These are phyloP conservation scores for Chaunax sp. DNA, from an alignment of 2,797 vertebrate species.

Conservation along the genomic window DNA sequence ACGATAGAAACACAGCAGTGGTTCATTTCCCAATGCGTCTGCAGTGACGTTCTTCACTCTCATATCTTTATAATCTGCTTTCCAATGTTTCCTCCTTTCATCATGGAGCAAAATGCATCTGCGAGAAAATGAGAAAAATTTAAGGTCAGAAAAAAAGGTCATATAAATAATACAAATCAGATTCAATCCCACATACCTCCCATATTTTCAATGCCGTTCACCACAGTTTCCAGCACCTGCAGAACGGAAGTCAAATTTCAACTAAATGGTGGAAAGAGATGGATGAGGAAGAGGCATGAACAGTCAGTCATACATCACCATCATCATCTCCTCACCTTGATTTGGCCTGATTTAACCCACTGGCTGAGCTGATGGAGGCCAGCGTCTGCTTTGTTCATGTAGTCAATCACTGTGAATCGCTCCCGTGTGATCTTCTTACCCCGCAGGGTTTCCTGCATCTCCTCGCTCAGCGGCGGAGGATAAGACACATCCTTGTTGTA, in stretches of 20 bases:
- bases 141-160: neutral
- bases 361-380: slow-evolving; percentile 87
- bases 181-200: slow-evolving; percentile 86
- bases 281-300: neutral
- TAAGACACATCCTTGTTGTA: slow-evolving; percentile 97
- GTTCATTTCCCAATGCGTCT: slow-evolving; percentile 27
- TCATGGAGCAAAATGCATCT: slow-evolving; percentile 98
- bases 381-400: slow-evolving; percentile 86
- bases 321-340: slow-evolving; percentile 87
- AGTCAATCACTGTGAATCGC: slow-evolving; percentile 90
- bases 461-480: slow-evolving; percentile 87
- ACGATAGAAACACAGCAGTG: slow-evolving; percentile 9
- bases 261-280: neutral
- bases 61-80: slow-evolving; percentile 93
- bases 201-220: slow-evolving; percentile 90
- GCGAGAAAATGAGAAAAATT: slow-evolving; percentile 60
- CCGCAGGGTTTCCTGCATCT: slow-evolving; percentile 78
- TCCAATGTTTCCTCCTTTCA: slow-evolving; percentile 93
- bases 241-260: slow-evolving; percentile 27
- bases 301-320: slow-evolving; percentile 20
- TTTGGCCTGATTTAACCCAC: slow-evolving; percentile 87
- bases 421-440: slow-evolving; percentile 90
- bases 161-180: neutral
- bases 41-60: slow-evolving; percentile 70
- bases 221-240: slow-evolving; percentile 92